Evolutionary conservation across 2,113 vertebrate species (phyloP), one percentile per base, ranked within the genome.

Genomic region (Caloenas nicobarica): DNA sequence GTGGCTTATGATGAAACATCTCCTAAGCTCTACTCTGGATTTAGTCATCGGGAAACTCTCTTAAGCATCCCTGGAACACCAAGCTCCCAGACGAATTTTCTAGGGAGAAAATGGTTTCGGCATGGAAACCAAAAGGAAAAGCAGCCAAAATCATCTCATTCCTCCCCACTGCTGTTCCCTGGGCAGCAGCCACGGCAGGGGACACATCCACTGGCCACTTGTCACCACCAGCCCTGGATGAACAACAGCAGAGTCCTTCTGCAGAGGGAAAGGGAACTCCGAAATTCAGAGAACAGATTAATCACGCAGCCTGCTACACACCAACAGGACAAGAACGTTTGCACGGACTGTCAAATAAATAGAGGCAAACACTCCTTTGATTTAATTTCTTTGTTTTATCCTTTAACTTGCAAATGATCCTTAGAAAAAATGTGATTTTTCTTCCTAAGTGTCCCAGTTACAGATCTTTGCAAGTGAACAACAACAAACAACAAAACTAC

Each of bases 341-440:
- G 78, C 73, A n/a, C 57, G 65, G 48, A 11, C 42, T 70, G 64
- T 5, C 81, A 80, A 11, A 79, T 34, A 38, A 81, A 44, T 2
- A 5, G 0, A 40, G 79, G 33, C 36, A 73, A 95, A 58, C n/a
- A 13, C 23, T 81, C 16, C 18, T 79, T 78, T 25, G 60, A 62
- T 28, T 93, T 62, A 14, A 74, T 31, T 6, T 34, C 68, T 86
- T 85, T 83, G 60, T 54, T 90, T 90, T 25, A 82, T 40, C 48
- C 84, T 92, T 92, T 69, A 82, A 46, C 58, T 91, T 93, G 70
- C 31, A 91, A 77, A 85, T 11, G 46, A 88, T 48, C 31, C 48
- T 68, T 21, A 11, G 48, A 33, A 82, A 64, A 53, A 66, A 65
- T 15, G 24, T 25, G 50, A 51, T 26, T 51, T 51, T 24, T 73